A percentile compares a stretch with the other conserved stretches of the same genome.
Evolutionary conservation across 2,888 invertebrate genomes (phyloP).

Genomic region (Dryobotodes eremita): DNA sequence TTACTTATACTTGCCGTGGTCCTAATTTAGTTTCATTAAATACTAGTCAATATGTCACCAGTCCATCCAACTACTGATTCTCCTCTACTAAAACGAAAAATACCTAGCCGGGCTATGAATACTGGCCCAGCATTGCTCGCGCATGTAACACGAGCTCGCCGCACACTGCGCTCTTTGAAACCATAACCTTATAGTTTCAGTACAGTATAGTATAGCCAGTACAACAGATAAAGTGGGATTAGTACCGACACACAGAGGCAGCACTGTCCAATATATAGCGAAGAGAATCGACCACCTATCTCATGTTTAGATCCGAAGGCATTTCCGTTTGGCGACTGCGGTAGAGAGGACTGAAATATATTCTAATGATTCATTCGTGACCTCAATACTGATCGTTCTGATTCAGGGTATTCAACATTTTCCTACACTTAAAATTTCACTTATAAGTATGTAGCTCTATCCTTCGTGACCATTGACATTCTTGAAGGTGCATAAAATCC

Average conservation of each 20-base stretch:
- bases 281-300: slow-evolving; percentile 43
- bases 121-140: slow-evolving; percentile 54
- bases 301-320: slow-evolving; percentile 57
- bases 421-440: background rate
- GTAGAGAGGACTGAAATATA: background rate
- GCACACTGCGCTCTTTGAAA: slow-evolving; percentile 65
- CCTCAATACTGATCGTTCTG: too few relatives aligned
- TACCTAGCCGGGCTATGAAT: slow-evolving; percentile 63
- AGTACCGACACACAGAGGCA: slow-evolving; percentile 54
- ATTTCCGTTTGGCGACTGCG: slow-evolving; percentile 59
- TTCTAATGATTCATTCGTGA: background rate
- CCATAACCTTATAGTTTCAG: slow-evolving; percentile 40
- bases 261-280: slow-evolving; percentile 39
- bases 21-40: background rate
- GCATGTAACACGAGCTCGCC: slow-evolving; percentile 71
- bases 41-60: background rate
- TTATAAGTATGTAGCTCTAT: background rate
- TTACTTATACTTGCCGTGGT: background rate
- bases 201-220: slow-evolving; percentile 9
- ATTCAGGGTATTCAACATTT: background rate
- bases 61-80: background rate
- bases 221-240: slow-evolving; percentile 43
- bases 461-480: background rate
- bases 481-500: background rate
- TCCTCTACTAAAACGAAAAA: background rate